Base-by-base conservation (phyloP, 2,888 invertebrate genomes). In the Campoplex nolae region DNA sequence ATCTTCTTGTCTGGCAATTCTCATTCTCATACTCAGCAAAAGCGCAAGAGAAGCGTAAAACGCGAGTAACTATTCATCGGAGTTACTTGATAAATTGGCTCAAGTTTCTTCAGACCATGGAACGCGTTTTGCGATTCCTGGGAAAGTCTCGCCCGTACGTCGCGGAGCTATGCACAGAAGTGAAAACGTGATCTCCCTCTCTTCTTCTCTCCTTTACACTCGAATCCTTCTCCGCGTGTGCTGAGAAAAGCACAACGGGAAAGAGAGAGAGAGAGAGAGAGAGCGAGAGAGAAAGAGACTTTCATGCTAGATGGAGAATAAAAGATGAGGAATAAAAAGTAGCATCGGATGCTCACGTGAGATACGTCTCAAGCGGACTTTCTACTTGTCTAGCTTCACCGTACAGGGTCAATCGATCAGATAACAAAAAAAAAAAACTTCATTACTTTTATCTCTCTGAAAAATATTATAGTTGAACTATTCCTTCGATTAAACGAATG, bases 61-160 rank as follows among this genome's bases (percentile, higher is more conserved):
- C 58, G 58, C 71, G 71, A 76, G 81, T 81, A 85, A 85, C 79
- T 84, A 84, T 80, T 81, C 84, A 85, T 85, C 85, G 85, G 85
- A 85, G 85, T 81, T 76, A 77, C 85, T 71, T 85, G 85, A 85
- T 85, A 85, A 85, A 85, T 85, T 85, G 85, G 73, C 65, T 81
- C 35, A 85, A 85, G 81, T 85, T 83, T 81, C 74, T 0, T 58
- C 71, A 65, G 56, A 48, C 67, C 77, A 16, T 45, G 65, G 51
- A 77, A 77, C 71, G 76, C 71, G 76, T 75, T 80, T 56, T 65
- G 71, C 54, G 68, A 81, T 71, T 81, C 73, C 54, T 42, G 75
- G 35, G 81, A 73, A 85, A 81, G 73, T 85, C 84, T 78, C 56
- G 28, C 54, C 32, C 73, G 71, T 79, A 70, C 71, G 45, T 38